Base-by-base conservation (phyloP, 2,797 vertebrate species). In the Distichodus sexfasciatus region DNA sequence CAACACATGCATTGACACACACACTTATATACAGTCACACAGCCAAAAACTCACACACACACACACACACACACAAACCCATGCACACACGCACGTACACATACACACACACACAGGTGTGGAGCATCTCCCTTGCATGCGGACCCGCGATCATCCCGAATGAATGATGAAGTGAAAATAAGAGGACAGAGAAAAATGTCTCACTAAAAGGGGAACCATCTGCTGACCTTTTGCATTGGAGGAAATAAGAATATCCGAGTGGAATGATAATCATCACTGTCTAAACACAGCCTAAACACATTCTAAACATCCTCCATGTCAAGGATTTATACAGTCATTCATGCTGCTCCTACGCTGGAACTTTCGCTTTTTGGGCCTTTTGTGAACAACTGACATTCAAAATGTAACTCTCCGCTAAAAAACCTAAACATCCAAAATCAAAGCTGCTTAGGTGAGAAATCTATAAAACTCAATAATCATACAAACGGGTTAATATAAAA, bases 141-240 rank as follows among this genome's bases (percentile, higher is more conserved):
- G 53, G 62, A 76, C 63, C 66, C 58, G 46, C 15, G 57, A 50
- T 72, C 61, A 69, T 60, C 12, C 11, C 6, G 21, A 72, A 61
- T 54, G 40, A 76, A 29, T 43, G 70, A 75, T 67, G 66, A 65
- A 50, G 76, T 72, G 66, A 75, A 75, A 78, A 72, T 69, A 69
- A 72, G 23, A 35, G 38, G 60, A 65, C 59, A 75, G 48, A 69
- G 61, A 76, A 75, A 59, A 60, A 75, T 57, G 47, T 26, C 35
- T 65, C 4, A 5, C 11, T 15, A 58, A 71, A 70, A 74, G 7
- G 36, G 36, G 10, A 68, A 76, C 63, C 77, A 76, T 74, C 59
- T 79, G 77, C 63, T 71, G 43, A 21, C 44, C 55, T 73, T 60
- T 48, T 23, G 1, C 8, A 33, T 58, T 75, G 24, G 63, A 69